Evolutionary conservation across 2,888 invertebrate species (phyloP), one percentile per base, ranked within the genome.

Genomic region (Folsomia candida): DNA sequence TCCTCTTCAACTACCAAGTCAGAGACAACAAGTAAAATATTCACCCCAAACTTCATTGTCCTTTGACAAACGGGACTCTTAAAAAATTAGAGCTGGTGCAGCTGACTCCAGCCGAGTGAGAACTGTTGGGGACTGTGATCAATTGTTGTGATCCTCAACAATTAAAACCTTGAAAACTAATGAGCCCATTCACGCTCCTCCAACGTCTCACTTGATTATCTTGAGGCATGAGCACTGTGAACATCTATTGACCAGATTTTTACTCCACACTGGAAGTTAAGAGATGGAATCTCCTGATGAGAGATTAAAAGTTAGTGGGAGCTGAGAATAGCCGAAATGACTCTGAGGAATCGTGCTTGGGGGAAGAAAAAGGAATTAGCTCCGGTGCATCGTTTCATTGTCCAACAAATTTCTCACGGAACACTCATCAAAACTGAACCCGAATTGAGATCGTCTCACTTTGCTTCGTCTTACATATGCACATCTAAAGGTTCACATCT

Each of bases 331-430:
- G n/a, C 54, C 54, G 6, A 20, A 54, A 54, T 18, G 6, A 54
- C 6, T 20, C n/a, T 22, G 18, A 22, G 9, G 47, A 54, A 4
- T 54, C 22, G 54, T 54, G 54, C 4, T 20, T 54, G 6, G 6
- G 54, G n/a, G 20, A 24, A 24, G 20, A 64, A 28, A 22, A 28
- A 22, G 51, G 51, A 64, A 64, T 64, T 64, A 64, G 63, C 51
- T 64, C 25, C 63, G 63, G 47, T 51, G 24, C 51, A 64, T 64
- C 63, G 51, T 64, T 37, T 64, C 51, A 64, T 64, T 64, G 63
- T 64, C 51, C 51, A 37, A 51, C 22, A 47, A n/a, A n/a, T 51
- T 64, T 64, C 63, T 64, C 63, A 64, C 63, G 63, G 37, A 64
- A 47, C 20, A 54, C 37, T 37, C 37, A 37, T 20, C 54, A 54